Percentiles rank a stretch among this genome's conserved stretches.
phyloP scores from a whole-genome alignment of 23 tunicate genomes.

The Oikopleura dioica region DNA sequence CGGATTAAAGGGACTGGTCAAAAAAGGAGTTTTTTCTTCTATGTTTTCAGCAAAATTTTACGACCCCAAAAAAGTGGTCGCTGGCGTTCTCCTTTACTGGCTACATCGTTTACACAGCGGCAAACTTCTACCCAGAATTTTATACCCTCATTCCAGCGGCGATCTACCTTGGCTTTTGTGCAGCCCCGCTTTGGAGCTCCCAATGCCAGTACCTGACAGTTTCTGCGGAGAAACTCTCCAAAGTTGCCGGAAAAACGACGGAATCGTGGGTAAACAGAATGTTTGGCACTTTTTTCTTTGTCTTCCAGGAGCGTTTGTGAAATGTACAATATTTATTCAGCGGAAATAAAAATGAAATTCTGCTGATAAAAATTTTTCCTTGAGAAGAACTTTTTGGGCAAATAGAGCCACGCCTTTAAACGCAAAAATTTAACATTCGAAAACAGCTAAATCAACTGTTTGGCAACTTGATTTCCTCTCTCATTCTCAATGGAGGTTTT shows the following conservation, averaged over 20 bases:
- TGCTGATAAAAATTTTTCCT: too few species aligned
- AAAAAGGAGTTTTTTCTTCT: not conserved
- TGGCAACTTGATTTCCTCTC: constrained; percentile 74
- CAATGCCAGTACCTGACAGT: not conserved
- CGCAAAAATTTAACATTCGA: too few species aligned
- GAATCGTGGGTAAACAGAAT: constrained; percentile 58
- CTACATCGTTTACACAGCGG: constrained; percentile 47
- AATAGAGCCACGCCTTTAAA: too few species aligned
- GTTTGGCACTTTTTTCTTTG: constrained; percentile 69
- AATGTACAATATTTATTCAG: too few species aligned
- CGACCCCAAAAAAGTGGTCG: constrained; percentile 75
- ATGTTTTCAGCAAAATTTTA: constrained; percentile 30
- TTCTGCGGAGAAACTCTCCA: constrained; percentile 24
- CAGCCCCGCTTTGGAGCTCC: constrained; percentile 61
- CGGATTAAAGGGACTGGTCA: not conserved
- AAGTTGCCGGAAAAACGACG: constrained; percentile 22
- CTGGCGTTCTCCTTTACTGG: constrained; percentile 37
- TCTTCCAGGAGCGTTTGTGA: too few species aligned
- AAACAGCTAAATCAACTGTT: constrained; percentile 37
- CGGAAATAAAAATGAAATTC: too few species aligned
- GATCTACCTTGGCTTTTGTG: constrained; percentile 56
- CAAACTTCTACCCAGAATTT: constrained; percentile 80
- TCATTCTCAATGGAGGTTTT: constrained; percentile 15
- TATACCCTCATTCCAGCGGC: constrained; percentile 65
- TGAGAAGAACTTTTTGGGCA: too few species aligned